Base-by-base conservation (phyloP, 2,797 vertebrate genomes). In the Moxostoma hubbsi region DNA sequence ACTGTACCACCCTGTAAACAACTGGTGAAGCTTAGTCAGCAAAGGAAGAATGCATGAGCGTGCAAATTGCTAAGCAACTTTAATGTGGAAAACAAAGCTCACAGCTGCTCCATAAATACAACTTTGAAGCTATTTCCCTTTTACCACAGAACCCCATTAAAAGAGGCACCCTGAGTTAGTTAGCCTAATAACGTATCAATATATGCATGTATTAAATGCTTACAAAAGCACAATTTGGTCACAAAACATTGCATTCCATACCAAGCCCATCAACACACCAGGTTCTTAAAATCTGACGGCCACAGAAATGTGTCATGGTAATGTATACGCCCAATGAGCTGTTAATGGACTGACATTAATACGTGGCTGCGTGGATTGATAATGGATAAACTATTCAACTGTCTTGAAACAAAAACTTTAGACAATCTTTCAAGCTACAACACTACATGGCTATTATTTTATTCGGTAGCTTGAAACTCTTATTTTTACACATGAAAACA, bases 101-200 rank as follows among this genome's bases (percentile, higher is more conserved):
- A 83, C 91, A 89, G 91, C 89, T 89, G 89, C 87, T 89, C 13
- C 4, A 70, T 87, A 86, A 90, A 89, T 85, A 69, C 65, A 82
- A 87, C 86, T 86, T 88, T 87, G 74, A 81, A 79, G 82, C 82
- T 76, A 88, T 90, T 90, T 90, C 87, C 85, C 82, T 59, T 83
- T 86, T 81, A 93, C 92, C 92, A 83, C 91, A 93, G 55, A 89
- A 83, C 73, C n/a, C 84, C 81, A 83, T 93, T 89, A 93, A 93
- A 85, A 73, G 16, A 66, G 83, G 84, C 86, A 83, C 79, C 82
- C 89, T 74, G 59, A 73, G 77, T 89, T 88, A 80, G 81, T 36
- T 36, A 36, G 36, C 36, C 88, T 86, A 87, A 82, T 78, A 67
- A 69, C 74, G 82, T 79, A 87, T 77, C 61, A 80, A 89, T 86